Base-by-base conservation (phyloP, 2,888 invertebrate genomes). In the Eubasilissa splendida region DNA sequence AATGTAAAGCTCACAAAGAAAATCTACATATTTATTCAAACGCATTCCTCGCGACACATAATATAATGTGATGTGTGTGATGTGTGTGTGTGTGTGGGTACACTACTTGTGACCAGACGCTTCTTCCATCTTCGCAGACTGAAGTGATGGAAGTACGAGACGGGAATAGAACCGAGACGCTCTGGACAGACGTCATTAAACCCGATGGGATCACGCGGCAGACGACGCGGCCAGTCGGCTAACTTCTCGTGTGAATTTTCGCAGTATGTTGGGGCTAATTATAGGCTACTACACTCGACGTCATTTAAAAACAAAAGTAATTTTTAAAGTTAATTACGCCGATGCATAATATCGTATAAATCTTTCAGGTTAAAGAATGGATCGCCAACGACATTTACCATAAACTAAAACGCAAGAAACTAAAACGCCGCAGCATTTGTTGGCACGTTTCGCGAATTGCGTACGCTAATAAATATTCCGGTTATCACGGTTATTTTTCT, bases 111-210 rank as follows among this genome's bases (percentile, higher is more conserved):
- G 68, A 68, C 5, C 14, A 14, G 50, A 68, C 50, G 33, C 52
- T 68, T 68, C 50, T 14, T 54, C 54, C 71, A 54, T 71, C 54
- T 22, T 70, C 70, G 66, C 68, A 54, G 71, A 53, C 54, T 22
- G 33, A 54, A 71, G 71, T 11, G n/a, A 71, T 71, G 71, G 71
- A 54, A 71, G 54, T 53, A 53, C 12, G 54, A 22, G 71, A 71
- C 71, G 22, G 54, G 71, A 71, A 71, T 71, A 71, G 71, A 68
- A 14, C 71, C 33, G 54, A 52, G 71, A 71, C 71, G 71, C 53
- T 50, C 71, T 71, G 71, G 54, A 71, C 54, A 71, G 71, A 71
- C 71, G 71, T 71, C 71, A 71, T 71, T 68, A 71, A 71, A 54
- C 54, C 71, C 71, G 54, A 71, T 71, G 54, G 14, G 71, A 71